phyloP scores from a whole-genome alignment of 2,113 vertebrate genomes.

The Piprites chloris region DNA sequence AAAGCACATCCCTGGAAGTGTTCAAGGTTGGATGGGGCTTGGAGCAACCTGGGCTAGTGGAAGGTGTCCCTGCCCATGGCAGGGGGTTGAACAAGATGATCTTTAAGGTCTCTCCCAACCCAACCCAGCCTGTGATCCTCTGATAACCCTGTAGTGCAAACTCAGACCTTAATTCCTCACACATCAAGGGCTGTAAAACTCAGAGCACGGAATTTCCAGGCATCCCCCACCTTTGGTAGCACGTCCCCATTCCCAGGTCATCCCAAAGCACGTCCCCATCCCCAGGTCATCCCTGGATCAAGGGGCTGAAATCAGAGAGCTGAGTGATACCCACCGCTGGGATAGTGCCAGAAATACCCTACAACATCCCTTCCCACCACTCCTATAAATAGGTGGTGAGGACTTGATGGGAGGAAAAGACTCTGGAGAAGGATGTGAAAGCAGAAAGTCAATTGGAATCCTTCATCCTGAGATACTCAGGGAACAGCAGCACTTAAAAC shows the following conservation, averaged over 20 bases:
- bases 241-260: neutral
- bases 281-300: neutral
- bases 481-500: neutral
- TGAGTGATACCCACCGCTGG: neutral
- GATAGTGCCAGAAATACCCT: neutral
- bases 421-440: neutral
- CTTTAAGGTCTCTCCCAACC: neutral
- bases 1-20: neutral
- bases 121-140: neutral
- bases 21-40: rapidly evolving
- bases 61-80: neutral
- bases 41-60: neutral
- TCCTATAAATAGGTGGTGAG: neutral
- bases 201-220: neutral
- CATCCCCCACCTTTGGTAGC: rapidly evolving
- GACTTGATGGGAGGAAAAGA: neutral
- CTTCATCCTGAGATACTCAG: neutral
- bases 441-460: neutral
- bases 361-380: neutral
- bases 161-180: neutral
- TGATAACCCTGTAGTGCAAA: neutral
- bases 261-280: neutral
- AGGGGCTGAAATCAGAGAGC: neutral
- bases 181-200: no score
- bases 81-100: rapidly evolving